These are phyloP conservation scores for Alces alces DNA, from an alignment of 2,113 vertebrate species.

Conservation along the genomic window DNA sequence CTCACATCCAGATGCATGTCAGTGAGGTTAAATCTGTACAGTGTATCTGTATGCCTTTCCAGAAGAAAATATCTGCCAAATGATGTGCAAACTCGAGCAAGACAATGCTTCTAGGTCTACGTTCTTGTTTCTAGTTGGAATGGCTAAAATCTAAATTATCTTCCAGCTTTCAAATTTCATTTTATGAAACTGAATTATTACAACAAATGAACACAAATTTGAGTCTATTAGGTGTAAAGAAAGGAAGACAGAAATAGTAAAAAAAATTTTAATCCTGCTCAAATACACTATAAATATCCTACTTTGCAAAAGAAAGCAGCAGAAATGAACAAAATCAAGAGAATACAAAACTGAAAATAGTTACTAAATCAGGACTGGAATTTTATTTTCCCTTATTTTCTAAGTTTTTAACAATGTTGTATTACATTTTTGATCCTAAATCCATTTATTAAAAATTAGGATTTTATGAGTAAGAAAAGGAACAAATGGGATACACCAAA, in stretches of 20 bases:
- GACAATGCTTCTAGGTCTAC: background rate
- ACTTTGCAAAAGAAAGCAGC: background rate
- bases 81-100: background rate
- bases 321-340: background rate
- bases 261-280: background rate
- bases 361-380: background rate
- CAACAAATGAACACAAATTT: background rate
- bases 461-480: background rate
- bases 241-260: background rate
- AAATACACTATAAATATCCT: background rate
- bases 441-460: background rate
- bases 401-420: background rate
- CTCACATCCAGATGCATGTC: background rate
- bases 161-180: background rate
- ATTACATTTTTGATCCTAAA: background rate
- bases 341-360: background rate
- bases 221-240: background rate
- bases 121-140: background rate
- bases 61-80: background rate
- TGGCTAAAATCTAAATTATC: background rate
- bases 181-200: background rate
- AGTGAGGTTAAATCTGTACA: background rate
- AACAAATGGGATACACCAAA: background rate
- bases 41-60: background rate
- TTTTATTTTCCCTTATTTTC: background rate